A percentile compares a stretch with the other conserved stretches of the same genome.
Evolutionary conservation across 2,797 vertebrate species (phyloP).

Genomic region (Myripristis murdjan): DNA sequence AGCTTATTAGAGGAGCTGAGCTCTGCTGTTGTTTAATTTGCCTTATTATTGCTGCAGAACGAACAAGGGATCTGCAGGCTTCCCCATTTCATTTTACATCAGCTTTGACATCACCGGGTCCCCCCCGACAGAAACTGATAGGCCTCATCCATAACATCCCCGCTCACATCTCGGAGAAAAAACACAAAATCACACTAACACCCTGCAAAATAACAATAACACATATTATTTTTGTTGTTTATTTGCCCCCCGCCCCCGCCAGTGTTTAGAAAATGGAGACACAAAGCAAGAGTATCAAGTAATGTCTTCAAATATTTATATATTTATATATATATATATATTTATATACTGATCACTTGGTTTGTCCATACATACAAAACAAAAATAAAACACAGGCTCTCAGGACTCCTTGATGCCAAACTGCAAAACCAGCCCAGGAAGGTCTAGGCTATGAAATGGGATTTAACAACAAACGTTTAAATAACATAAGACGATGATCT

Average conservation of each 20-base stretch:
- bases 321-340: constrained; percentile 78
- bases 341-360: constrained; percentile 70
- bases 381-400: constrained; percentile 50
- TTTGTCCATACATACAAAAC: constrained; percentile 67
- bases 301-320: constrained; percentile 81
- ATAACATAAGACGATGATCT: constrained; percentile 51
- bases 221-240: too few species aligned
- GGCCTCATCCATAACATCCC: constrained; percentile 34
- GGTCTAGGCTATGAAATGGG: constrained; percentile 32
- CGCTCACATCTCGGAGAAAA: neutral
- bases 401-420: constrained; percentile 46
- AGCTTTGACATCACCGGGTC: constrained; percentile 81
- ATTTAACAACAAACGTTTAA: constrained; percentile 32
- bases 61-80: constrained; percentile 68
- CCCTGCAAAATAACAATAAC: too few species aligned
- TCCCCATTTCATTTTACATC: constrained; percentile 75
- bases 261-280: constrained; percentile 28
- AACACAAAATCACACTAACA: neutral
- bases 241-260: too few species aligned
- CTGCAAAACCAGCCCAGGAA: constrained; percentile 19
- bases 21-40: constrained; percentile 42
- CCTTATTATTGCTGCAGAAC: constrained; percentile 49
- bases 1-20: constrained; percentile 43
- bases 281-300: constrained; percentile 36
- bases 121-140: constrained; percentile 51